Evolutionary conservation across 2,888 invertebrate species (phyloP).

Genomic region (Agelastica alni): DNA sequence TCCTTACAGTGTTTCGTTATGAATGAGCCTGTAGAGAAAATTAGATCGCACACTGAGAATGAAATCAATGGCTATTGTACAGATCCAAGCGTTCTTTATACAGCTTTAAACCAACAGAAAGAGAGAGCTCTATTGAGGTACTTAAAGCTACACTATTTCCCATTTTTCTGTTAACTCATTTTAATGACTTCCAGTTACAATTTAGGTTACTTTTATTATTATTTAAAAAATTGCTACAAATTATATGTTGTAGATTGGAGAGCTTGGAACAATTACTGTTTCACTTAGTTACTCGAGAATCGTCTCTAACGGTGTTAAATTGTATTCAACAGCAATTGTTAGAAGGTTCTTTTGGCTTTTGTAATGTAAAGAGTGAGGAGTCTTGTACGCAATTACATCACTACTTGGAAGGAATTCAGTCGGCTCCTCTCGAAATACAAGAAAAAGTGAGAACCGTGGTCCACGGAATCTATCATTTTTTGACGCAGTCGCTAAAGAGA

Average conservation of each 20-base stretch:
- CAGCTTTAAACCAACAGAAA: conserved; percentile 51
- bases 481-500: conserved; percentile 57
- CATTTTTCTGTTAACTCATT: too few species aligned
- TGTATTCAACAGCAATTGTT: conserved; percentile 60
- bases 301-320: conserved; percentile 49
- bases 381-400: conserved; percentile 58
- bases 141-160: too few species aligned
- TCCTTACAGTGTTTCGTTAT: conserved; percentile 50
- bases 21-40: conserved; percentile 50
- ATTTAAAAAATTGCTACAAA: too few species aligned
- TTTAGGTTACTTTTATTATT: too few species aligned
- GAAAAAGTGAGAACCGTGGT: conserved; percentile 59
- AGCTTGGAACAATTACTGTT: conserved; percentile 53
- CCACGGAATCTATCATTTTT: conserved; percentile 59
- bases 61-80: conserved; percentile 52
- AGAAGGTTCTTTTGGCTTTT: conserved; percentile 61
- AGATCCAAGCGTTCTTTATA: conserved; percentile 47
- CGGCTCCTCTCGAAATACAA: conserved; percentile 59
- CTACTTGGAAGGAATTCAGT: conserved; percentile 63
- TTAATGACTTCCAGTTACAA: too few species aligned
- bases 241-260: conserved; percentile 22
- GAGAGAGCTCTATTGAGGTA: conserved; percentile 46
- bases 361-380: conserved; percentile 51
- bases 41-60: conserved; percentile 34
- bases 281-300: conserved; percentile 46